Evolutionary conservation across 1,140 invertebrate species (phyloP), one percentile per base, ranked within the genome.

Genomic region (Armadillidium nasatum): DNA sequence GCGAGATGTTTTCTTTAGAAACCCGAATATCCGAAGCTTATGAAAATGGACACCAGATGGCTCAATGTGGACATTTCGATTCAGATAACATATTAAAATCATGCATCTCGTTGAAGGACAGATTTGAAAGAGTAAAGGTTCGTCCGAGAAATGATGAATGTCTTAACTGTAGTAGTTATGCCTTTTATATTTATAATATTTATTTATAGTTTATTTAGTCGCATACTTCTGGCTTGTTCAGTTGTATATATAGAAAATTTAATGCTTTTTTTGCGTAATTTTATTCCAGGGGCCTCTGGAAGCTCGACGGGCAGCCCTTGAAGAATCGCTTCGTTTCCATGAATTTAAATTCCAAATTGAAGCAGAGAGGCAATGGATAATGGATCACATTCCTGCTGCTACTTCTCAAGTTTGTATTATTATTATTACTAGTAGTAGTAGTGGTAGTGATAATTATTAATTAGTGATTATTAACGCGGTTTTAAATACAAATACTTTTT

Each of bases 301-400:
- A 21, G 85, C 86, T 50, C 87, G 95, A 45, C 88, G 93, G n/a
- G 89, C 89, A 43, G 90, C 90, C 13, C 85, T 99, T 4, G 93
- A 97, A 83, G 94, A 96, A 84, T 93, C 93, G 45, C 83, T 94
- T 7, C 89, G 92, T 77, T 93, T 93, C 83, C 95, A 98, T 84
- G 96, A 98, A 84, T 97, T 98, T 85, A 91, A 91, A 33, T 97
- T 97, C 83, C 94, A 98, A 84, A 87, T 97, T 46, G 93, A 97
- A 76, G 91, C 91, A 0, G 96, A 99, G 85, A 87, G 97, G 81
- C 94, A 96, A 83, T 99, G 96, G 96, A 95, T 98, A 73, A 90
- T 91, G 46, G 97, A 98, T 84, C 92, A 95, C 80, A 83, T 92
- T 73, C 91, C 92, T 4, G 88, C 92, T 6, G 94, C 93, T 1